Conservation (phyloP, 1,140 invertebrate species). For the Drosophila melanica region DNA sequence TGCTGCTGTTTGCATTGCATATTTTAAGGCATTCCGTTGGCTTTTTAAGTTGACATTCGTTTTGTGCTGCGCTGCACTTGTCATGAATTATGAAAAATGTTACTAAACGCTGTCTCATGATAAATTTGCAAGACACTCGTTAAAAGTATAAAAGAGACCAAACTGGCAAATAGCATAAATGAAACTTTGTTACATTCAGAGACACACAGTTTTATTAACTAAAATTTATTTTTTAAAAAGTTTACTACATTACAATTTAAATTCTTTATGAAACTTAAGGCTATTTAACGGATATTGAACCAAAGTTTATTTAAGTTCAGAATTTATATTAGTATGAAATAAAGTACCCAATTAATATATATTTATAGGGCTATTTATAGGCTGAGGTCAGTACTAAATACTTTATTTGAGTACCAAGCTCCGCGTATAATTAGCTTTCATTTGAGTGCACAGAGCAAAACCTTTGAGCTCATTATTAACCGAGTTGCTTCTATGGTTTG, state of each 20-base stretch:
- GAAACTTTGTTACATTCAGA: no score
- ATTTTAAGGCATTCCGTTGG: slow-evolving; percentile 39
- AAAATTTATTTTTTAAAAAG: no score
- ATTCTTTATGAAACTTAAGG: no score
- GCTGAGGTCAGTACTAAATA: no score
- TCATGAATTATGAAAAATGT: slow-evolving; percentile 52
- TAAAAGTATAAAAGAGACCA: slow-evolving; percentile 11
- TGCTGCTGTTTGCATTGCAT: slow-evolving; percentile 46
- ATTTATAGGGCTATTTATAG: no score
- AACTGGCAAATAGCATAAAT: neutral
- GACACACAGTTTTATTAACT: no score
- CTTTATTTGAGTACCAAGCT: no score
- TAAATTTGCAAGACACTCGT: slow-evolving; percentile 30
- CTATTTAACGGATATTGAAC: no score
- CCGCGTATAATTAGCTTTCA: neutral
- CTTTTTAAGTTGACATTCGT: slow-evolving; percentile 56
- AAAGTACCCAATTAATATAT: no score
- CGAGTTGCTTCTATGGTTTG: neutral
- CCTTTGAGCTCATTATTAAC: neutral
- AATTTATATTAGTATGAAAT: no score
- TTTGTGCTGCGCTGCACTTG: slow-evolving; percentile 29
- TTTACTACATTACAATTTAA: no score
- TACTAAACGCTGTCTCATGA: slow-evolving; percentile 35
- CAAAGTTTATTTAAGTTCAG: no score
- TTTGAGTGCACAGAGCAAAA: neutral